Base-by-base conservation (phyloP, 2,797 vertebrate species). In the Sardinella longiceps region DNA sequence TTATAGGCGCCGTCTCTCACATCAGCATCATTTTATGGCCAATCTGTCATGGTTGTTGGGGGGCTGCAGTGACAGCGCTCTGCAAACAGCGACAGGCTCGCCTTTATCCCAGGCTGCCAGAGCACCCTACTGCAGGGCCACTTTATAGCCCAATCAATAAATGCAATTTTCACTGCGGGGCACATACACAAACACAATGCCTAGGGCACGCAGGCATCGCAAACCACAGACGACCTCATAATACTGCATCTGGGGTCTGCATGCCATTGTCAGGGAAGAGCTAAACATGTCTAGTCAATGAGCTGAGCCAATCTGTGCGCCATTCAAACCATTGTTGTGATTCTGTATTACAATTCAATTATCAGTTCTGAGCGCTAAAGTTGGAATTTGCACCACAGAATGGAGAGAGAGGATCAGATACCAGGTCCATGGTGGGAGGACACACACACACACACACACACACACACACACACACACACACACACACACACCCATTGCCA, bases 121-220 rank as follows among this genome's bases (percentile, higher is more conserved):
- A 18, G 39, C 80, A 48, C 48, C 77, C 51, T 30, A 39, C 66
- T 70, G 80, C 63, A 83, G 45, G 37, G 43, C 15, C 1, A 6
- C 43, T 30, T 80, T 37, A 33, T 86, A 45, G n/a, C 33, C 81
- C 83, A 81, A 74, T 87, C 87, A 83, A 88, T 83, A 85, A 51
- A 86, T n/a, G 63, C n/a, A 77, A 30, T 48, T 86, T 87, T 30
- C 80, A 15, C 30, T 33, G 4, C 25, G 81, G 23, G 70, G 12
- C 25, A 20, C 51, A 14, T 23, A 77, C 20, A 77, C 33, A 23
- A 77, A 77, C 20, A 77, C 70, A 43, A 77, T 77, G 70, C 70
- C 37, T 20, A 70, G 28, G 30, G 30, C 14, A 33, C 63, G 37
- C 30, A 33, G 28, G 28, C 30, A 6, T 70, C 12, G 33, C 63